Evolutionary conservation across 2,113 vertebrate species (phyloP), one percentile per base, ranked within the genome.

Genomic region (Catharus fuscescens): DNA sequence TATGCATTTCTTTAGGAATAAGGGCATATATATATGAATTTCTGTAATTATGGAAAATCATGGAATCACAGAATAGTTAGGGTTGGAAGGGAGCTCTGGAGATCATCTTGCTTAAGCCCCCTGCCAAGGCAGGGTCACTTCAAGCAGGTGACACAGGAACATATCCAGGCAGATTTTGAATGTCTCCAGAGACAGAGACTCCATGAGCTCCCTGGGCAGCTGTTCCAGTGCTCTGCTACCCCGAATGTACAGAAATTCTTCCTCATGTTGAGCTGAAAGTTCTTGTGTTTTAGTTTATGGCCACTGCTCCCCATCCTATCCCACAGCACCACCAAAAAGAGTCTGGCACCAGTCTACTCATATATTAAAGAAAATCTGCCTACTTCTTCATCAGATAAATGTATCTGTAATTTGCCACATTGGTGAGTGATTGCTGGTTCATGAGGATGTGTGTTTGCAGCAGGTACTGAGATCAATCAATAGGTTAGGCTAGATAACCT

Each of bases 191-290:
- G 3, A 53, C 3, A 8, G 11, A 60, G 10, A 82, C 29, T 74
- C 14, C 16, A 40, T 0, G 0, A 42, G 1, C 16, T 47, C n/a
- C 29, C 19, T 40, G 53, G 38, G 19, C n/a, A 67, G 29, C 18
- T 47, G n/a, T 76, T 18, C 38, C 45, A 60, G 19, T 21, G 29
- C 20, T 82, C 53, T 82, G 29, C 29, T 0, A 53, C 14, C 9
- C 20, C 18, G 29, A 67, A 7, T 1, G 5, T 40, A n/a, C 17
- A 77, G 38, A 53, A 40, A 9, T 31, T 34, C 29, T 60, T 38
- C 29, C 4, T 76, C n/a, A 12, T 40, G 25, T 47, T 54, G 20
- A 42, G 8, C 3, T 61, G 54, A 9, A 69, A 61, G 8, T 67
- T 52, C 20, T 21, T 18, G 6, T 31, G n/a, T 31, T 89, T 89